Conservation (phyloP, 2,113 vertebrate species). For the mouse (Mus musculus) region DNA sequence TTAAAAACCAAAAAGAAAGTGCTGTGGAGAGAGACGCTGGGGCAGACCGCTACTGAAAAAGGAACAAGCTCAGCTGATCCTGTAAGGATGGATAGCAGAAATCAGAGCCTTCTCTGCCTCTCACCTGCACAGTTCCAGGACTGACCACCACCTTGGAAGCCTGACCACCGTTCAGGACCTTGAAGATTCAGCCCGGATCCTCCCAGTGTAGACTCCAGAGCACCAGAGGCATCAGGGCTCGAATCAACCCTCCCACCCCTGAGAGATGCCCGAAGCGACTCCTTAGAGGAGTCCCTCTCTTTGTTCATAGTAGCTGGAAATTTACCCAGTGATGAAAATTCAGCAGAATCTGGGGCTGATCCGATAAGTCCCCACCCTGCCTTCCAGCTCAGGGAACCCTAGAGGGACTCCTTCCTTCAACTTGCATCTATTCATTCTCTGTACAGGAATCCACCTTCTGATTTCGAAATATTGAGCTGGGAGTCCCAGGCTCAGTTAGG, state of each 20-base stretch:
- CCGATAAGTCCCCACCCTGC: background rate
- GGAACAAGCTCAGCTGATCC: background rate
- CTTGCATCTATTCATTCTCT: background rate
- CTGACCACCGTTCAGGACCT: background rate
- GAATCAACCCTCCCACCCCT: background rate
- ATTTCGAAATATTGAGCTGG: background rate
- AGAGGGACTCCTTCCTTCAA: background rate
- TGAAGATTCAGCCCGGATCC: background rate
- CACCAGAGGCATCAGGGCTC: background rate
- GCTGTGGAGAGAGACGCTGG: background rate
- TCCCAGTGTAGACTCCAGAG: background rate
- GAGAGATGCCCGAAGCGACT: background rate
- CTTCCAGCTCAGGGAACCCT: background rate
- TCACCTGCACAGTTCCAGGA: background rate
- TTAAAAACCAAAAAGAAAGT: no score
- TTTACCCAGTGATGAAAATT: background rate
- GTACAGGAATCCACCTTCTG: background rate
- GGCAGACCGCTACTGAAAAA: background rate
- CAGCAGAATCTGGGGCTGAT: background rate
- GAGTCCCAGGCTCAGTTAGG: rapidly evolving
- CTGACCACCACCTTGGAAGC: no score
- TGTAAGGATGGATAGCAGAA: background rate
- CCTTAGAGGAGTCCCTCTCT: background rate
- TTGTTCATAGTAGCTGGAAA: background rate
- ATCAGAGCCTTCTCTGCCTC: background rate